A percentile compares a stretch with the other conserved stretches of the same genome.
These are phyloP conservation scores for Sebastes nivosus DNA, from an alignment of 2,797 vertebrate genomes.

Conservation along the genomic window DNA sequence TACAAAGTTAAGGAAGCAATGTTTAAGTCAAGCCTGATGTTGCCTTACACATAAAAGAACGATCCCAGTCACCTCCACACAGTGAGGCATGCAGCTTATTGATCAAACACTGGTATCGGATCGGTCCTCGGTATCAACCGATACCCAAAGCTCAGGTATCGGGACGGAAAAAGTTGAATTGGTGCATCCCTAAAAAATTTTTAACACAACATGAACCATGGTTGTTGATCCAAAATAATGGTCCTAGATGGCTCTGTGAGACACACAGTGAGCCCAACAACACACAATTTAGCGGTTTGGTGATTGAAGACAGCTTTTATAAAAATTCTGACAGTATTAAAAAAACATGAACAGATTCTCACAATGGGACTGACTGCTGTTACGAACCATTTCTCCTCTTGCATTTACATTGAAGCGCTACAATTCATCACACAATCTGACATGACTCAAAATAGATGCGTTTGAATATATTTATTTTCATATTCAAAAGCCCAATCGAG, in stretches of 20 bases:
- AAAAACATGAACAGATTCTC: not conserved
- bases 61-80: no score
- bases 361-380: not conserved
- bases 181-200: no score
- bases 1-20: no score
- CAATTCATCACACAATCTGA: not conserved
- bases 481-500: no score
- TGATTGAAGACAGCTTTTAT: not conserved
- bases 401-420: not conserved
- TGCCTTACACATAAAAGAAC: no score
- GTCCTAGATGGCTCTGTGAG: not conserved
- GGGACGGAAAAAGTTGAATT: no score
- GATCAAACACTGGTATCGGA: no score
- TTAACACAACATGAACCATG: not conserved
- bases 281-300: not conserved
- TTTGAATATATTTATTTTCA: no score
- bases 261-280: not conserved
- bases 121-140: no score
- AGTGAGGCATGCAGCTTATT: no score
- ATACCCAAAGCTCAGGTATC: no score
- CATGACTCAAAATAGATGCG: not conserved
- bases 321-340: not conserved
- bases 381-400: not conserved
- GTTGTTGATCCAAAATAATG: not conserved
- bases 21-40: no score